These are phyloP conservation scores for mouse (Mus musculus) DNA, from an alignment of 2,113 vertebrate genomes.

Conservation along the genomic window DNA sequence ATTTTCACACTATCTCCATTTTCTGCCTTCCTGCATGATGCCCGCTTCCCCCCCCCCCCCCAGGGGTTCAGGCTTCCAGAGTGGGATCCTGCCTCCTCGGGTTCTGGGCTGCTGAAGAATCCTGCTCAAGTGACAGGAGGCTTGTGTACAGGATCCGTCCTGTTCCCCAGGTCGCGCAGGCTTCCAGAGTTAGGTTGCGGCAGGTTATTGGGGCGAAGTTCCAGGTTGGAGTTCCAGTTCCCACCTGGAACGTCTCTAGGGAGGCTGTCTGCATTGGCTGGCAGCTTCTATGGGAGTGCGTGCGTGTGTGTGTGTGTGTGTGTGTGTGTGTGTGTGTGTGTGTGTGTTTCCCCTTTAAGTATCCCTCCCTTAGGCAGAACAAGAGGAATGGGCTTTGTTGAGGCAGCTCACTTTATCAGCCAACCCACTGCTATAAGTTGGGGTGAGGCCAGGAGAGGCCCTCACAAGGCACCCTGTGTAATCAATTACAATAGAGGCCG, in stretches of 20 bases:
- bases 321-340: not conserved
- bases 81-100: not conserved
- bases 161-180: no score
- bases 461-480: not conserved
- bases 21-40: not conserved
- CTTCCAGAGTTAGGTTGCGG: not conserved
- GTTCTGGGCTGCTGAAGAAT: rapidly evolving
- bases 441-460: not conserved
- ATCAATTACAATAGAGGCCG: no score
- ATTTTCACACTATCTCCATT: rapidly evolving
- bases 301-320: not conserved
- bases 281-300: not conserved
- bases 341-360: not conserved
- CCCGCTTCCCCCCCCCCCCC: no score
- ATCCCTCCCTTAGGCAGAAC: not conserved
- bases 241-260: no score
- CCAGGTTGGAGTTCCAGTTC: not conserved
- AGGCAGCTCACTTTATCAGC: not conserved
- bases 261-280: not conserved
- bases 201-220: not conserved
- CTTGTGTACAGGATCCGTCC: not conserved
- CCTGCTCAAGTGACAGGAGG: not conserved
- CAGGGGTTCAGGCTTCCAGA: not conserved
- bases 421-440: not conserved
- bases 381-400: no score